A percentile compares a stretch with the other conserved stretches of the same genome.
Evolutionary conservation across 2,888 invertebrate genomes (phyloP).

Genomic region (Busseola fusca): DNA sequence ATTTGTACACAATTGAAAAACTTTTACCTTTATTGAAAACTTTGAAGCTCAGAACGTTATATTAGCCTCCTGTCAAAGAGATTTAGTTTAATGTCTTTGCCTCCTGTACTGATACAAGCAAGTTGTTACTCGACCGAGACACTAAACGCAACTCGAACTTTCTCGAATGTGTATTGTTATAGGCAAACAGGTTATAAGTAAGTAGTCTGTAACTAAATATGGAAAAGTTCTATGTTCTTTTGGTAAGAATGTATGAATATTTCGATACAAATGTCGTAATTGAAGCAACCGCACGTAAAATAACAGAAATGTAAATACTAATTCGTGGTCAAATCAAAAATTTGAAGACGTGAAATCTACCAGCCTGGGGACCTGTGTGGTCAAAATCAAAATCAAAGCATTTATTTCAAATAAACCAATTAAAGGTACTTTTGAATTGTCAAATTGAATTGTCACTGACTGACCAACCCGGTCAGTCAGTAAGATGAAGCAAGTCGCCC

Average conservation of each 20-base stretch:
- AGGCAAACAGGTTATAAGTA: slow-evolving; percentile 23
- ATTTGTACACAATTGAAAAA: slow-evolving; percentile 41
- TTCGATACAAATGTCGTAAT: not conserved
- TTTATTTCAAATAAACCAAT: no score
- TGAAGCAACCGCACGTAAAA: not conserved
- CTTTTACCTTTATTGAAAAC: slow-evolving; percentile 41
- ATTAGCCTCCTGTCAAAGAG: no score
- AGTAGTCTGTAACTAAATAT: not conserved
- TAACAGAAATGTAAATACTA: not conserved
- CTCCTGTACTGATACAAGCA: slow-evolving; percentile 30
- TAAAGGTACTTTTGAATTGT: no score
- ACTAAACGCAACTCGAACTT: slow-evolving; percentile 29
- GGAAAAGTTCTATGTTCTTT: not conserved
- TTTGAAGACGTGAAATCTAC: not conserved
- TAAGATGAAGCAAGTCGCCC: no score
- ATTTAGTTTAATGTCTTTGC: no score
- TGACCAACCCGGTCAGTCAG: no score
- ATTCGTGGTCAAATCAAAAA: not conserved
- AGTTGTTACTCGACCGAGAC: slow-evolving; percentile 26
- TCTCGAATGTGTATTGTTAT: slow-evolving; percentile 7
- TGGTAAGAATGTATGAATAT: not conserved
- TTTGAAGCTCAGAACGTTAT: slow-evolving; percentile 18
- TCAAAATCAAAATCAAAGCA: no score
- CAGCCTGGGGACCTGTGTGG: no score
- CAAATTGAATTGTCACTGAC: no score